Evolutionary conservation across 2,888 invertebrate genomes (phyloP).

Genomic region (Aphodius sticticus): DNA sequence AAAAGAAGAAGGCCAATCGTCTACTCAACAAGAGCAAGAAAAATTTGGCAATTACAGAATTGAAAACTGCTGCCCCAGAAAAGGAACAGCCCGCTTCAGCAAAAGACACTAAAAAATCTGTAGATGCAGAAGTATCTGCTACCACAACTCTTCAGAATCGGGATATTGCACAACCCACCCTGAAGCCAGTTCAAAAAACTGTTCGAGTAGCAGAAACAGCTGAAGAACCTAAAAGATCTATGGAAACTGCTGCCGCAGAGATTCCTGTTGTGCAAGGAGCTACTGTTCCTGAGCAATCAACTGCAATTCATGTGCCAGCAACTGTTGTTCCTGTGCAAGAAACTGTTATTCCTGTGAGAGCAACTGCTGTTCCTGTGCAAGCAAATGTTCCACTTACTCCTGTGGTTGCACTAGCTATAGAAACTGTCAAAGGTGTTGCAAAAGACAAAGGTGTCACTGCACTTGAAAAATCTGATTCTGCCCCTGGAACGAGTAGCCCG

Average conservation of each 20-base stretch:
- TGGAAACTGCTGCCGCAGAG: neutral
- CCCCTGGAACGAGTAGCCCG: no score
- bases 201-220: neutral
- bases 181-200: neutral
- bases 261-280: neutral
- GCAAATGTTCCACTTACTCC: no score
- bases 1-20: neutral
- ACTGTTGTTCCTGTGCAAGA: neutral
- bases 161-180: neutral
- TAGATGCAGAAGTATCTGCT: neutral
- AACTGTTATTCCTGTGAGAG: neutral
- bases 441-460: no score
- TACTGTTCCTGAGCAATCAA: neutral
- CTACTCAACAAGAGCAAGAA: neutral
- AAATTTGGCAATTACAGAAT: neutral
- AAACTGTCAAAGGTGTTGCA: no score
- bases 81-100: neutral
- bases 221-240: neutral
- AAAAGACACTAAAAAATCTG: neutral
- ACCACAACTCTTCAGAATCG: neutral
- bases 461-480: no score
- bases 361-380: no score
- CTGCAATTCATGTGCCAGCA: neutral
- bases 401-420: no score
- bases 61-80: neutral